Base-by-base conservation (phyloP, 1,140 invertebrate genomes). In the Cyphomyrmex costatus region DNA sequence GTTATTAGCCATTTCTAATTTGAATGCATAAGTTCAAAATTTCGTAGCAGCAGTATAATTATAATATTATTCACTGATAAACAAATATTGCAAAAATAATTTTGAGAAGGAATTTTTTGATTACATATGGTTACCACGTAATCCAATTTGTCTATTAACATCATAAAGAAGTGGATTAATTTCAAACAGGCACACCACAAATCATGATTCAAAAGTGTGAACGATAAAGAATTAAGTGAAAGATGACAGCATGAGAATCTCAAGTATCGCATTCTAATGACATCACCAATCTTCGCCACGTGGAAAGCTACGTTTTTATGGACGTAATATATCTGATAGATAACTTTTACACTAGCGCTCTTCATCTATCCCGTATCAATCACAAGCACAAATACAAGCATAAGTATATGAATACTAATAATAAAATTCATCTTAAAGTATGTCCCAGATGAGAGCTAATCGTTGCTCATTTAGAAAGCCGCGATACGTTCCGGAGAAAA, bases 381-480 rank as follows among this genome's bases (percentile, higher is more conserved):
- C 21, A 2, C 8, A 42, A 42, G 7, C 16, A 30, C 66, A 49
- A 33, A 12, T 19, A 36, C 1, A 24, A 46, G 14, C 6, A 42
- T 2, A 42, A 42, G 36, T 10, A 42, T 42, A 7, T 42, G 36
- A 42, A 42, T 12, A 42, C 16, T 30, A 36, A 12, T 19, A 33
- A n/a, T 14, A 12, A 46, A 5, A 27, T 14, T 42, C 1, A 46
- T 58, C 30, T 8, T 16, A 19, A 66, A 24, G 16, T 49, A 12
- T 71, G 27, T 19, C 42, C 12, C 19, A 82, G 51, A 71, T 71
- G 66, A 66, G 16, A 58, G 24, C n/a, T 71, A 71, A 71, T 46
- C 66, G 49, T 42, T 33, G 49, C 65, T 12, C 66, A 19, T 56
- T 46, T 21, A 82, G 68, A 60, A 60, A 73, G 33, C 66, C 68